phyloP scores from a whole-genome alignment of 2,888 invertebrate species.

The Pterobdella sp. region DNA sequence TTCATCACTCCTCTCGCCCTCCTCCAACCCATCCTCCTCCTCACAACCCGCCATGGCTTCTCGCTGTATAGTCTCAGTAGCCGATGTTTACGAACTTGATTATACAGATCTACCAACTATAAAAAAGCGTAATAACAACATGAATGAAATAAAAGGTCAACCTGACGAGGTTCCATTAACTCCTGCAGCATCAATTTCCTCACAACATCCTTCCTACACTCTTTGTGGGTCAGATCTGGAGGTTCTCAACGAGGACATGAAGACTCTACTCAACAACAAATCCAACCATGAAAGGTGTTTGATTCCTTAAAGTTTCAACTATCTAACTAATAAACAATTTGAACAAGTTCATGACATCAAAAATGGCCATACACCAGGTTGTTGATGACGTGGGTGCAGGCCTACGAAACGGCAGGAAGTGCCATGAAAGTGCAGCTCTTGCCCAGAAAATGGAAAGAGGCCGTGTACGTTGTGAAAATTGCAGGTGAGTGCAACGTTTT shows the following conservation, averaged over 20 bases:
- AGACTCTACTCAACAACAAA: slow-evolving; percentile 1
- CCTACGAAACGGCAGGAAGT: slow-evolving; percentile 20
- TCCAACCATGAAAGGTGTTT: too few species aligned
- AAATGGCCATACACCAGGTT: too few species aligned
- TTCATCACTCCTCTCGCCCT: background rate
- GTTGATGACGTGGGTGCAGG: slow-evolving; percentile 19
- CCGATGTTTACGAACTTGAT: slow-evolving; percentile 10
- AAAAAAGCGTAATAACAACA: background rate
- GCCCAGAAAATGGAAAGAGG: background rate
- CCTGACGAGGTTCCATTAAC: background rate
- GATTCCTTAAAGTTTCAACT: too few species aligned
- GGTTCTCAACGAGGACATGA: slow-evolving; percentile 16
- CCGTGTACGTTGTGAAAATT: slow-evolving; percentile 20
- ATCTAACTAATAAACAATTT: too few species aligned
- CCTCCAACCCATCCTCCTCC: background rate
- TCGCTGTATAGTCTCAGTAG: slow-evolving; percentile 14
- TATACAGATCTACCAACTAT: background rate
- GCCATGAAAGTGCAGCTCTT: slow-evolving; percentile 18
- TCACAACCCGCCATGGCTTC: background rate
- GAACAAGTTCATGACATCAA: too few species aligned
- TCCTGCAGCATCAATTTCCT: background rate
- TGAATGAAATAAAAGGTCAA: background rate
- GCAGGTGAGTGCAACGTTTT: background rate
- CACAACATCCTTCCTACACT: slow-evolving; percentile 17
- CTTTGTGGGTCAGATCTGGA: slow-evolving; percentile 20